These are phyloP conservation scores for Dendropsophus ebraccatus DNA, from an alignment of 2,113 vertebrate genomes.

Conservation along the genomic window DNA sequence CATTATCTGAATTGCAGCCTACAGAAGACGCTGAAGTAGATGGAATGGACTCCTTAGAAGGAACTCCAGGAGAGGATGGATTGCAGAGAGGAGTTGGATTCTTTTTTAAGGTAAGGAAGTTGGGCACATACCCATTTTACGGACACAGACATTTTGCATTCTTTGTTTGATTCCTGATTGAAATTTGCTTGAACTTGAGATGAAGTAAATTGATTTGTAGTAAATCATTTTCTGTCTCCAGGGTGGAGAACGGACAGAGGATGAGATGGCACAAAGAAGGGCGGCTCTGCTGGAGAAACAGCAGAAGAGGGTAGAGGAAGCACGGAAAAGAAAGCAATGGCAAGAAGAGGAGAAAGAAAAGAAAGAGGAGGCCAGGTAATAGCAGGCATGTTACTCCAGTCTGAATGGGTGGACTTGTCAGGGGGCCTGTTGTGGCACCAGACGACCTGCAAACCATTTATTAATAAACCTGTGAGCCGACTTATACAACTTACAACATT, in stretches of 20 bases:
- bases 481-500: too few species aligned
- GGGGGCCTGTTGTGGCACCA: neutral
- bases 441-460: neutral
- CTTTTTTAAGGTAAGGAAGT: slow-evolving; percentile 78
- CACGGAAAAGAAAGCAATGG: slow-evolving; percentile 81
- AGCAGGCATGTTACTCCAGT: neutral
- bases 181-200: neutral
- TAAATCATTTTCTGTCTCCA: slow-evolving; percentile 33
- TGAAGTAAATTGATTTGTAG: neutral
- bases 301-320: slow-evolving; percentile 84
- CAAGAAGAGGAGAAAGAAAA: slow-evolving; percentile 85
- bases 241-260: slow-evolving; percentile 81
- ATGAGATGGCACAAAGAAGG: slow-evolving; percentile 86
- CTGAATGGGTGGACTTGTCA: neutral
- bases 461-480: too few species aligned
- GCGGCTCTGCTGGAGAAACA: slow-evolving; percentile 86
- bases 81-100: slow-evolving; percentile 76
- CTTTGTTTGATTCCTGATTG: neutral
- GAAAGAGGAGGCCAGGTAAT: slow-evolving; percentile 75
- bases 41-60: slow-evolving; percentile 77
- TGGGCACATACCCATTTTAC: neutral
- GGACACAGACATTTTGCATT: neutral
- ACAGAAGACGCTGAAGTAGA: slow-evolving; percentile 73
- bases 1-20: slow-evolving; percentile 75
- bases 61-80: slow-evolving; percentile 73